Percentiles rank a stretch among this genome's conserved stretches.
Evolutionary conservation across 1,140 invertebrate genomes (phyloP).

Genomic region (Lepidotrigona ventralis): DNA sequence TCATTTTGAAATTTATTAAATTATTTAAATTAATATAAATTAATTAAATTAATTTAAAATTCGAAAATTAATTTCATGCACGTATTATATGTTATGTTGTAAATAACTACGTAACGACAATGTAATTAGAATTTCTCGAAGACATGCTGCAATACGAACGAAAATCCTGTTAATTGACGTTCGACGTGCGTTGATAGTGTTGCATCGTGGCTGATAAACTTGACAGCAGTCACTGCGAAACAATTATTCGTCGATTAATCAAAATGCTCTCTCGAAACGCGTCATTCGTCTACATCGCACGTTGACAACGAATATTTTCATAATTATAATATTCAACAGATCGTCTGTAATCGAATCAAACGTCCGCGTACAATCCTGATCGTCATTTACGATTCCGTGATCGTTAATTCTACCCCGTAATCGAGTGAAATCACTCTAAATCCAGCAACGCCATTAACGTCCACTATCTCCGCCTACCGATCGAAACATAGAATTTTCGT

Average conservation of each 20-base stretch:
- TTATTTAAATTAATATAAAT: too few species aligned
- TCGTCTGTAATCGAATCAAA: background rate
- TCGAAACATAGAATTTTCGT: background rate
- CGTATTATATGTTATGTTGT: too few species aligned
- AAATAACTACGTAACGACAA: background rate
- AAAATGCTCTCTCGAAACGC: background rate
- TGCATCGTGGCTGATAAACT: background rate
- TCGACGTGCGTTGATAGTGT: background rate
- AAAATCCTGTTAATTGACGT: background rate
- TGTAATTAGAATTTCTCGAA: background rate
- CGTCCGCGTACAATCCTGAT: background rate
- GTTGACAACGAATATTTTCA: background rate
- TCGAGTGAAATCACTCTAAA: constrained; percentile 11
- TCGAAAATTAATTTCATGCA: too few species aligned
- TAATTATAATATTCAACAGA: constrained; percentile 23
- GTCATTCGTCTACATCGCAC: background rate
- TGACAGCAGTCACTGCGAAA: background rate
- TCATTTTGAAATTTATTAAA: too few species aligned
- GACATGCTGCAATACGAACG: background rate
- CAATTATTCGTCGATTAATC: background rate
- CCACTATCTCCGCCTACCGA: background rate
- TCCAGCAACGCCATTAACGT: background rate
- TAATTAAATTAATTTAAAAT: too few species aligned
- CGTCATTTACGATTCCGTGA: constrained; percentile 10
- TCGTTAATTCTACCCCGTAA: constrained; percentile 8